Base-by-base conservation (phyloP, 2,888 invertebrate species). In the Volucella inflata region DNA sequence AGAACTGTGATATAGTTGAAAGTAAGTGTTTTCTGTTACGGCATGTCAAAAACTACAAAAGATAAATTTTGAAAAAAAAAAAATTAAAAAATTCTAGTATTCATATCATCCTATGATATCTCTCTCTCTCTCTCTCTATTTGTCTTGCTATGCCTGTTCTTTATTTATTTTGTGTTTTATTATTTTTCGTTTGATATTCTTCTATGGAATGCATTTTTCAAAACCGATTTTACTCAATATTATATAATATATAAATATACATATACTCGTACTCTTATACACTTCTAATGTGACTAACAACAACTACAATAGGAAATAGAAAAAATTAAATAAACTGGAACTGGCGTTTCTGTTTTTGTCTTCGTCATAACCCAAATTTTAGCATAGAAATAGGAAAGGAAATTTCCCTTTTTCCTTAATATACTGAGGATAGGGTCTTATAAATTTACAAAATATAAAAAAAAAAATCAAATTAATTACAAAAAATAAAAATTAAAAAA, bases 1-100 rank as follows among this genome's bases (percentile, higher is more conserved):
- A 97, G 95, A 98, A 97, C 95, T 98, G 98, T 95, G 96, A 97
- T 94, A 94, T 95, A 93, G 90, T 96, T 94, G 97, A 97, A 95
- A 98, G 98, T 98, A 96, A 98, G 97, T 95, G 93, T 91, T 74
- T 67, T 71, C 53, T 77, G 64, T 60, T 53, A 38, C 53, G 77
- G 74, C 82, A 82, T 82, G 77, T 74, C 74, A 82, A 68, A 57
- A 71, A 55, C 3, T 2, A 21, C 21, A 21, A 21, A 21, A 21
- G 21, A 21, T 4, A 21, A 21, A 21, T 4, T 21, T 21, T 21
- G 70, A 70, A 44, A 46, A 62, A 64, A 55, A 46, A 50, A 46
- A 71, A 55, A 44, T 14, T 55, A 11, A 30, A 51, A 16, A 59
- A 48, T n/a, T 16, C 36, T 17, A 71, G 21, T 70, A 55, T 75